Evolutionary conservation across 2,888 invertebrate species (phyloP), one percentile per base, ranked within the genome.

Genomic region (Tetropium fuscum): DNA sequence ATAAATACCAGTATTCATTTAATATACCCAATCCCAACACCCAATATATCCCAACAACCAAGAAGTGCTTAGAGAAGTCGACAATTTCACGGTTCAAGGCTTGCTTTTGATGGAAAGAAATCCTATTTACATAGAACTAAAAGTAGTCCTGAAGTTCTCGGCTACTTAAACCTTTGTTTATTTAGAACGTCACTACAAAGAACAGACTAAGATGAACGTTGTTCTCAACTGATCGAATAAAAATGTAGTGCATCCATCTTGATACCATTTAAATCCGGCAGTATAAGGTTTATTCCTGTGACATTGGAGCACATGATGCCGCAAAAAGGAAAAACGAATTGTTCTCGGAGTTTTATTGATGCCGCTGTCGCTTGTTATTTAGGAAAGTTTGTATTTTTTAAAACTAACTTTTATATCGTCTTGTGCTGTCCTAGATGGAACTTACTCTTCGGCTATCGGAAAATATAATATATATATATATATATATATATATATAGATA

Each of bases 201-300:
- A 44, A 62, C 45, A 34, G 27, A 54, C 51, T 32, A 51, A 51
- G 58, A 49, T 47, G 41, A 58, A 58, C 41, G 49, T 11, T 54
- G 54, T 57, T 59, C 44, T 51, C 54, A 49, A 40, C 48, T 59
- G 53, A 59, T 56, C 58, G 48, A 61, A 60, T 60, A 49, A 56
- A 64, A 61, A 59, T 64, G 58, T 53, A 55, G 53, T 58, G 49
- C 48, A 64, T 64, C 53, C 53, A 58, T 64, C 64, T 61, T 64
- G 60, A 60, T 64, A 60, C 55, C 53, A 53, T 60, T 54, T 51
- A 51, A 51, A 51, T 38, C 38, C 40, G 25, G 47, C 36, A 48
- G 48, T 45, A 57, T n/a, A 63, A 60, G 60, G 60, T 63, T 63
- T 60, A 60, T 51, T 63, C 51, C 43, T 49, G 54, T 55, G 63